Evolutionary conservation across 2,113 vertebrate genomes (phyloP).

Genomic region (Corapipo altera): DNA sequence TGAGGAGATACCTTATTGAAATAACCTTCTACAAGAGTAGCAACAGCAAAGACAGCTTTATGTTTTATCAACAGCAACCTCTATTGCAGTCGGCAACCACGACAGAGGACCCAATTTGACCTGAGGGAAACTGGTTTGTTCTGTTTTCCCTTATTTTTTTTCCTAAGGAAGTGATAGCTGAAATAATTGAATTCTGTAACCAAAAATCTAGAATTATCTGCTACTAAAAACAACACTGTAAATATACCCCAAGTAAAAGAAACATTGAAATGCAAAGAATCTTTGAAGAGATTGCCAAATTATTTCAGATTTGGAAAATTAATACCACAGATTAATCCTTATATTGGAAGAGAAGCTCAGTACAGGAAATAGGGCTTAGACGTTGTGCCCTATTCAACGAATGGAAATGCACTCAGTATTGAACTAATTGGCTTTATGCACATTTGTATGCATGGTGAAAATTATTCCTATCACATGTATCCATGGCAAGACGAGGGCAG

Average conservation of each 20-base stretch:
- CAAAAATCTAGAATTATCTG: background rate
- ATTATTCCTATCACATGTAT: background rate
- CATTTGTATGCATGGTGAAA: background rate
- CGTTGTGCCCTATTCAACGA: background rate
- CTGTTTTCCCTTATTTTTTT: background rate
- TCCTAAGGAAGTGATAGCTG: background rate
- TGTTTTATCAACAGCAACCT: background rate
- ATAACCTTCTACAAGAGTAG: background rate
- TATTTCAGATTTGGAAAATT: background rate
- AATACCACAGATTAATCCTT: background rate
- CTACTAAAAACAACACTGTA: background rate
- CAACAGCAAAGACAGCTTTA: background rate
- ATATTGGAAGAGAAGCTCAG: background rate
- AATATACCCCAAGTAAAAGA: background rate
- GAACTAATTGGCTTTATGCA: background rate
- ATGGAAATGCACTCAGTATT: background rate
- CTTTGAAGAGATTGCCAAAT: background rate
- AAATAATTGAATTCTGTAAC: background rate
- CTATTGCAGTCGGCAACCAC: background rate
- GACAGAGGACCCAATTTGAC: background rate
- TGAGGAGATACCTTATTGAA: background rate
- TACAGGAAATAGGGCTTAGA: background rate
- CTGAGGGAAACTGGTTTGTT: background rate
- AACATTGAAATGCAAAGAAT: background rate
- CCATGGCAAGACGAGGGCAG: background rate